phyloP scores from a whole-genome alignment of 1,140 invertebrate species.

The Zaprionus nigranus region DNA sequence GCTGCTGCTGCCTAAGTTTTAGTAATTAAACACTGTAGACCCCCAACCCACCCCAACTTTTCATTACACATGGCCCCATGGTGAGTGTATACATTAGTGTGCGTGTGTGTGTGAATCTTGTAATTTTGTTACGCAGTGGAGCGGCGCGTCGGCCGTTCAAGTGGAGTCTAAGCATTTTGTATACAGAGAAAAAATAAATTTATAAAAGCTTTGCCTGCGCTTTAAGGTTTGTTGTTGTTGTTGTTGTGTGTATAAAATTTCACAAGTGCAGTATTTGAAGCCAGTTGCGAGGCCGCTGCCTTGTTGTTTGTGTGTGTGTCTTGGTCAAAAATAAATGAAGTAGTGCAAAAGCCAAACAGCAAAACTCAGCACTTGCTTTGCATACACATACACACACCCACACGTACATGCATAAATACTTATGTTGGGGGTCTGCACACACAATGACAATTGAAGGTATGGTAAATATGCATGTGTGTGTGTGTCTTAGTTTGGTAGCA shows the following conservation, averaged over 20 bases:
- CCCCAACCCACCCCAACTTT: conserved; percentile 5
- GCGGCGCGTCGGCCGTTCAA: conserved; percentile 63
- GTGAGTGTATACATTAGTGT: conserved; percentile 11
- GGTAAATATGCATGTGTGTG: conserved; percentile 7
- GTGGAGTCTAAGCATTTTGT: conserved; percentile 68
- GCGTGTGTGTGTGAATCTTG: conserved; percentile 49
- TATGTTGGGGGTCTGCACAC: neutral
- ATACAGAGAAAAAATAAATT: conserved; percentile 42
- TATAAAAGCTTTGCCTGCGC: conserved; percentile 66
- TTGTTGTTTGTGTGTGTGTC: conserved; percentile 30
- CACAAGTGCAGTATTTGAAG: conserved; percentile 65
- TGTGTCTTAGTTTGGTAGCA: conserved; percentile 13
- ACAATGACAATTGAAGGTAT: neutral
- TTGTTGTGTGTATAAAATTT: conserved; percentile 51
- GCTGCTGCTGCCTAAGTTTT: conserved; percentile 39
- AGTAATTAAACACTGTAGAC: conserved; percentile 57
- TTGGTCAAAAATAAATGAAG: conserved; percentile 41
- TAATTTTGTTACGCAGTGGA: conserved; percentile 78
- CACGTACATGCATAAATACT: neutral
- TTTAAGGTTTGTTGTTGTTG: conserved; percentile 43
- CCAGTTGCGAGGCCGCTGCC: conserved; percentile 36
- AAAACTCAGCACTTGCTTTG: conserved; percentile 43
- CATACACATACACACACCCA: conserved; percentile 12
- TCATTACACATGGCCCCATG: conserved; percentile 17
- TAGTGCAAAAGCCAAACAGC: conserved; percentile 41